Percentiles rank a stretch among this genome's conserved stretches.
These are phyloP conservation scores for Saimiri boliviensis DNA, from an alignment of 2,113 vertebrate genomes.

Conservation along the genomic window DNA sequence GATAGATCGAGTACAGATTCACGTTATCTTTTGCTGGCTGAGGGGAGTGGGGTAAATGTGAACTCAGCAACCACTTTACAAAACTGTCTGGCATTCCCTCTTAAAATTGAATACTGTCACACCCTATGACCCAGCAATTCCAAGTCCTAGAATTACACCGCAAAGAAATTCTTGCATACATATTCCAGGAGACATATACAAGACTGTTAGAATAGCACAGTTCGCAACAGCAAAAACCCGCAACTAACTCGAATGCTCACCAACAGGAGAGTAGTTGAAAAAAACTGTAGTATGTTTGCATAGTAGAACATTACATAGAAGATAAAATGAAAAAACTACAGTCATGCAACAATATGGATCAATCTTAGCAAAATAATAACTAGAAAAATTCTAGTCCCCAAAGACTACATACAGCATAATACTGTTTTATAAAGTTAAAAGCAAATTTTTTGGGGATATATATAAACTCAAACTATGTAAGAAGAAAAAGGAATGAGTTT, in stretches of 20 bases:
- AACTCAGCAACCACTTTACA: background rate
- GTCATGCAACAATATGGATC: too few relatives aligned
- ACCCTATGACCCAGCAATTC: background rate
- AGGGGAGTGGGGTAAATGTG: too few relatives aligned
- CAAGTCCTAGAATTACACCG: background rate
- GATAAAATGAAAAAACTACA: background rate
- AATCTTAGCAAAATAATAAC: background rate
- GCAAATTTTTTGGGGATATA: background rate
- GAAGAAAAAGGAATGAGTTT: background rate
- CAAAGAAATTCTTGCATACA: background rate
- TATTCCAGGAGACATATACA: background rate
- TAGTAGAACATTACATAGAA: background rate
- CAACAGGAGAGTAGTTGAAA: background rate
- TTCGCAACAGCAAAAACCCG: background rate
- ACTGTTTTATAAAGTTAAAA: background rate
- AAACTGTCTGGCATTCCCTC: background rate
- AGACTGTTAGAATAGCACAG: background rate
- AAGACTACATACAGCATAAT: background rate
- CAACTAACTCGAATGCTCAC: background rate
- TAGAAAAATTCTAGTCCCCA: background rate
- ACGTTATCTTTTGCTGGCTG: background rate
- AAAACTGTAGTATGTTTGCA: background rate
- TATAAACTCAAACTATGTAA: background rate
- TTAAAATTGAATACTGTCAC: background rate
- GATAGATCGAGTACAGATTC: background rate